phyloP scores from a whole-genome alignment of 2,797 vertebrate species.

The Neosalanx taihuensis region DNA sequence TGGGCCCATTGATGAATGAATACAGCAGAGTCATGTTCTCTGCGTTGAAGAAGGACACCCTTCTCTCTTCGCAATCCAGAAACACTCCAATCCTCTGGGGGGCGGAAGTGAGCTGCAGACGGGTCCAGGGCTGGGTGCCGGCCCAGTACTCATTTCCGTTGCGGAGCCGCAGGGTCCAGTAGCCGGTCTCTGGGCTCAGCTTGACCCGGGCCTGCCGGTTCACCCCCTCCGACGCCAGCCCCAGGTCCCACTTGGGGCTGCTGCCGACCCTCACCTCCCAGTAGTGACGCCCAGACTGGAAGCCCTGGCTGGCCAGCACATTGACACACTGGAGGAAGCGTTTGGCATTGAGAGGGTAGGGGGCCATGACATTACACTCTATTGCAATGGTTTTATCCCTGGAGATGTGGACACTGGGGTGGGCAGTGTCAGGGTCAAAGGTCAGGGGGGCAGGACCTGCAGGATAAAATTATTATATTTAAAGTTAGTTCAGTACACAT shows the following conservation, averaged over 20 bases:
- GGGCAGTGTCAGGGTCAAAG: slow-evolving; percentile 80
- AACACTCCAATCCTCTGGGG: slow-evolving; percentile 75
- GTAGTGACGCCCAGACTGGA: slow-evolving; percentile 76
- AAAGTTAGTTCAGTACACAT: no score
- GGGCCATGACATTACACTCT: slow-evolving; percentile 57
- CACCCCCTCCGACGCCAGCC: slow-evolving; percentile 74
- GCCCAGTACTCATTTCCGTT: slow-evolving; percentile 73
- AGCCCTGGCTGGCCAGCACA: slow-evolving; percentile 71
- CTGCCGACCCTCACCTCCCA: slow-evolving; percentile 84
- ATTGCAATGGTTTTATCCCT: slow-evolving; percentile 73
- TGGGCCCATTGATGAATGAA: slow-evolving; percentile 71
- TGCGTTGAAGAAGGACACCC: slow-evolving; percentile 78
- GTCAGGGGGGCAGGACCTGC: slow-evolving; percentile 76
- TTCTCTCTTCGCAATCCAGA: slow-evolving; percentile 75
- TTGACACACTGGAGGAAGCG: slow-evolving; percentile 84
- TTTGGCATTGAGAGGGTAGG: slow-evolving; percentile 47
- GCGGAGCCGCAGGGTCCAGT: slow-evolving; percentile 82
- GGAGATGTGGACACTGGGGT: slow-evolving; percentile 78
- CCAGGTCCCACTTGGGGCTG: slow-evolving; percentile 86
- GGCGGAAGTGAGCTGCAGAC: slow-evolving; percentile 45
- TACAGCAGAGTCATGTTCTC: slow-evolving; percentile 78
- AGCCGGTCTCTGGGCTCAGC: slow-evolving; percentile 79
- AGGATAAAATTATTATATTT: slow-evolving; percentile 9
- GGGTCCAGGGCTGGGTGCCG: slow-evolving; percentile 77
- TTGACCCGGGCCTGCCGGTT: slow-evolving; percentile 73